phyloP scores from a whole-genome alignment of 2,888 invertebrate genomes.

The Dicyrtoma fusca region DNA sequence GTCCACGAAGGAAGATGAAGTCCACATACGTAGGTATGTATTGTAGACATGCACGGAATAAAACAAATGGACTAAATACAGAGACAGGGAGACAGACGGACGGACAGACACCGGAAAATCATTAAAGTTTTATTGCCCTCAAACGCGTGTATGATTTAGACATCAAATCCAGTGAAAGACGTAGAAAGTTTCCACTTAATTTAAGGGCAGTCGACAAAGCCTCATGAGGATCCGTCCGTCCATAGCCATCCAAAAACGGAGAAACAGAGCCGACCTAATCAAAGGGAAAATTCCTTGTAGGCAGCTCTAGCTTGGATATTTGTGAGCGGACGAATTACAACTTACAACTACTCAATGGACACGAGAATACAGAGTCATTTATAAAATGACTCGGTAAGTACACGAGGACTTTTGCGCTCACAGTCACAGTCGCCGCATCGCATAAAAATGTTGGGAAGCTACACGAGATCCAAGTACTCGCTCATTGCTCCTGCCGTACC shows the following conservation, averaged over 20 bases:
- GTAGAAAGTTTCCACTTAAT: slow-evolving; percentile 29
- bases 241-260: neutral
- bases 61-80: too few relatives aligned
- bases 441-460: too few relatives aligned
- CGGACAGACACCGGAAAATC: slow-evolving; percentile 15
- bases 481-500: too few relatives aligned
- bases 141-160: slow-evolving; percentile 8
- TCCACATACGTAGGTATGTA: neutral
- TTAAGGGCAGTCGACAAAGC: slow-evolving; percentile 4
- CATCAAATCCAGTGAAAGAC: slow-evolving; percentile 11
- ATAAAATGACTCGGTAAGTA: too few relatives aligned
- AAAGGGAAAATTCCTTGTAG: neutral
- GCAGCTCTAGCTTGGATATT: neutral
- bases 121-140: slow-evolving; percentile 24
- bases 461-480: too few relatives aligned
- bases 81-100: slow-evolving; percentile 9
- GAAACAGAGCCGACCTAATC: neutral
- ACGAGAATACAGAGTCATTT: too few relatives aligned
- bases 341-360: too few relatives aligned
- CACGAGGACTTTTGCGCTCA: too few relatives aligned
- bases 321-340: too few relatives aligned
- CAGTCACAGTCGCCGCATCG: too few relatives aligned
- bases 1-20: neutral
- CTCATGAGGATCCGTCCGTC: neutral
- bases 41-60: too few relatives aligned